Evolutionary conservation across 2,888 invertebrate species (phyloP).

Genomic region (Pantelozetes paolii): DNA sequence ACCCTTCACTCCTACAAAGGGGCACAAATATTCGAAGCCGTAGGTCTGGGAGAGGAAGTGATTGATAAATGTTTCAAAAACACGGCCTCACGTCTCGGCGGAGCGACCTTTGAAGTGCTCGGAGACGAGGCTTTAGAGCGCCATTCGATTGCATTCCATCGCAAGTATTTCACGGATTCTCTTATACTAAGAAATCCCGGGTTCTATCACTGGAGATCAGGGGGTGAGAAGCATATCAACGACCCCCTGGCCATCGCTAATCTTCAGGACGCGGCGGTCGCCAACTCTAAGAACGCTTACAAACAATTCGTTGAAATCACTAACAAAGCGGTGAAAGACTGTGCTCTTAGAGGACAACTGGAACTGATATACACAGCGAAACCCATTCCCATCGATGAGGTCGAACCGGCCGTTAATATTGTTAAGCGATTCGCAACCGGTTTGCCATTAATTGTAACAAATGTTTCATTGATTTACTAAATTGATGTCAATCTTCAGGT

Average conservation of each 20-base stretch:
- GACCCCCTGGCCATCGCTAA: slow-evolving; percentile 81
- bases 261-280: slow-evolving; percentile 76
- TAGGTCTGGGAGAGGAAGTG: slow-evolving; percentile 86
- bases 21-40: slow-evolving; percentile 98
- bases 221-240: slow-evolving; percentile 98
- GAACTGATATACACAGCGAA: slow-evolving; percentile 73
- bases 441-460: background rate
- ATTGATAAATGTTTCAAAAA: slow-evolving; percentile 88
- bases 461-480: background rate
- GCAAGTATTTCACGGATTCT: slow-evolving; percentile 64
- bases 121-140: slow-evolving; percentile 79
- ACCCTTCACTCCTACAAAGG: slow-evolving; percentile 97
- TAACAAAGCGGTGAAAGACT: slow-evolving; percentile 73
- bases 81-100: slow-evolving; percentile 71
- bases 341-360: slow-evolving; percentile 87
- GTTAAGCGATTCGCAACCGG: slow-evolving; percentile 84
- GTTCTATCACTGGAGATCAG: slow-evolving; percentile 91
- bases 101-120: slow-evolving; percentile 81
- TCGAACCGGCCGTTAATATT: slow-evolving; percentile 89
- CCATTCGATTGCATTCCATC: slow-evolving; percentile 68
- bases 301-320: slow-evolving; percentile 77
- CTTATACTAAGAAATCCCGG: slow-evolving; percentile 81
- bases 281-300: slow-evolving; percentile 75
- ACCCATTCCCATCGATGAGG: slow-evolving; percentile 75
- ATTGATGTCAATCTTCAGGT: slow-evolving; percentile 55